Evolutionary conservation across 2,113 vertebrate genomes (phyloP).

Genomic region (Oreochromis aureus): DNA sequence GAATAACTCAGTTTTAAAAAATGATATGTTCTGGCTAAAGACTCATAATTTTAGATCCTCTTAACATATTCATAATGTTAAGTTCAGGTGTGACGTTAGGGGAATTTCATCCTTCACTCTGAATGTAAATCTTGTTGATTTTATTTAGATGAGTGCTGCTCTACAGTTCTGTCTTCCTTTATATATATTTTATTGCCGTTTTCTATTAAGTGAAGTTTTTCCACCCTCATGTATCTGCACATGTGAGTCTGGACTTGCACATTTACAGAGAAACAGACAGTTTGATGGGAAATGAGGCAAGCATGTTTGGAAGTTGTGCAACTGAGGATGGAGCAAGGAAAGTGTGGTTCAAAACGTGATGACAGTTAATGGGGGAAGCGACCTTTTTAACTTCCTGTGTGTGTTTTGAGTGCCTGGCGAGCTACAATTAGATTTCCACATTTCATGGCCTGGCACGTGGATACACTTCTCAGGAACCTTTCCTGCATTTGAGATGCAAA

Average conservation of each 20-base stretch:
- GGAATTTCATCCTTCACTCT: neutral
- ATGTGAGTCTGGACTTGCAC: neutral
- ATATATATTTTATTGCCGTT: neutral
- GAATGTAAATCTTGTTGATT: neutral
- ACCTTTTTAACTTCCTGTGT: neutral
- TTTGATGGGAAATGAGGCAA: constrained; percentile 15
- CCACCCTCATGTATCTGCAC: neutral
- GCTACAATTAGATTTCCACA: neutral
- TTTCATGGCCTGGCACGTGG: neutral
- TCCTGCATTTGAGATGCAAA: neutral
- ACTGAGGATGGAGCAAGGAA: neutral
- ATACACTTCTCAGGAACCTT: neutral
- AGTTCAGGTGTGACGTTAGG: neutral
- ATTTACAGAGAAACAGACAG: neutral
- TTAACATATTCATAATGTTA: neutral
- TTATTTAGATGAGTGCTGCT: neutral
- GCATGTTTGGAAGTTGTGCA: neutral
- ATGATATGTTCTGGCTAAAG: neutral
- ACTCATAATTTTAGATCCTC: neutral
- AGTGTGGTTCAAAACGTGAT: neutral
- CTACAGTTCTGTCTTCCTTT: neutral
- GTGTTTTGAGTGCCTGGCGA: neutral
- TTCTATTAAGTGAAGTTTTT: neutral
- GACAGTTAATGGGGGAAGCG: neutral
- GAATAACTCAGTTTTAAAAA: neutral